Conservation (phyloP, 2,797 vertebrate genomes). For the Dicrostonyx torquatus region DNA sequence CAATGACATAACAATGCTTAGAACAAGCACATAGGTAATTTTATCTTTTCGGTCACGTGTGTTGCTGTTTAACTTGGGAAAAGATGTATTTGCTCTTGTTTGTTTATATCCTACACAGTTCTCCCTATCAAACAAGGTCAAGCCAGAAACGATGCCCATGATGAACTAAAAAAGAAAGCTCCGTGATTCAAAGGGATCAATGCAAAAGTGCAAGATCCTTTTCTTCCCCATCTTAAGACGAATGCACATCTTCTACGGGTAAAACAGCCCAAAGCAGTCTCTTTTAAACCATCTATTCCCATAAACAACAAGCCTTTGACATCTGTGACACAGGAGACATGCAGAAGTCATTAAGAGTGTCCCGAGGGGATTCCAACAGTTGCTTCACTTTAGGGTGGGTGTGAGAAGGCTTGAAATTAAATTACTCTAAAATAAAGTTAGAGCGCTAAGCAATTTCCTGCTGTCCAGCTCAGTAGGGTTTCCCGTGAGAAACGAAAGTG, state of each 20-base stretch:
- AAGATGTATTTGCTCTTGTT: slow-evolving; percentile 72
- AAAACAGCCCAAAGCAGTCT: slow-evolving; percentile 77
- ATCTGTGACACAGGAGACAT: slow-evolving; percentile 94
- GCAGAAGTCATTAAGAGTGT: slow-evolving; percentile 93
- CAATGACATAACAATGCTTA: not conserved
- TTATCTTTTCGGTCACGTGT: slow-evolving; percentile 65
- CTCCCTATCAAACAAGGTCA: slow-evolving; percentile 89
- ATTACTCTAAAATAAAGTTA: slow-evolving; percentile 97
- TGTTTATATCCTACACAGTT: slow-evolving; percentile 81
- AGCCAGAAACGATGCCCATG: slow-evolving; percentile 87
- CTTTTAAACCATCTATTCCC: slow-evolving; percentile 90
- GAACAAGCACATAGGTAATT: slow-evolving; percentile 32
- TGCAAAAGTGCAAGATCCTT: slow-evolving; percentile 82
- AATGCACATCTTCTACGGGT: slow-evolving; percentile 74
- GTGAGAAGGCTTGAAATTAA: slow-evolving; percentile 94
- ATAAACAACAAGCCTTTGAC: slow-evolving; percentile 94
- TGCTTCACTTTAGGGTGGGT: slow-evolving; percentile 87
- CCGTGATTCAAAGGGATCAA: slow-evolving; percentile 93
- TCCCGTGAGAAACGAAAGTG: slow-evolving; percentile 97
- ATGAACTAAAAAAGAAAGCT: slow-evolving; percentile 89
- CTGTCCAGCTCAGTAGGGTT: slow-evolving; percentile 90
- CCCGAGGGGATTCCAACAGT: slow-evolving; percentile 90
- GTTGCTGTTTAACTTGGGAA: slow-evolving; percentile 67
- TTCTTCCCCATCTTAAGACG: slow-evolving; percentile 75
- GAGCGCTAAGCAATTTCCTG: slow-evolving; percentile 93